Evolutionary conservation across 2,113 vertebrate genomes (phyloP).

Genomic region (Erythrolamprus reginae): DNA sequence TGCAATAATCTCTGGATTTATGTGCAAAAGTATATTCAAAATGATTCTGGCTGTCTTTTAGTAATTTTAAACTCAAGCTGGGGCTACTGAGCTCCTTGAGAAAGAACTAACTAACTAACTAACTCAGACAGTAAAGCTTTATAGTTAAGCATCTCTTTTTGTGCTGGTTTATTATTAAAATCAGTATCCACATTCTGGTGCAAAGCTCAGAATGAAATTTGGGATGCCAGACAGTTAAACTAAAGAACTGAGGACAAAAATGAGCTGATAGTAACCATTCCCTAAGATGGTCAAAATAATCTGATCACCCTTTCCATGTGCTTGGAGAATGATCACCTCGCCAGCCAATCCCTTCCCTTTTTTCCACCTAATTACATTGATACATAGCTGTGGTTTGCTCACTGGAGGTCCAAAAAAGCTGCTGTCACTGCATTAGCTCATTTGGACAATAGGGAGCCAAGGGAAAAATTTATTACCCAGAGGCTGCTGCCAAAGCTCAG

Average conservation of each 20-base stretch:
- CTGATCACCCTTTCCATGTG: neutral
- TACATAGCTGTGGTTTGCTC: conserved; percentile 11
- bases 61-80: neutral
- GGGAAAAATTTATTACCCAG: conserved; percentile 40
- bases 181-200: neutral
- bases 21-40: neutral
- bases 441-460: conserved; percentile 32
- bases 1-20: conserved; percentile 7
- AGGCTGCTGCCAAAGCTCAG: conserved; percentile 15
- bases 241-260: neutral
- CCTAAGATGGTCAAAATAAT: neutral
- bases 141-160: neutral
- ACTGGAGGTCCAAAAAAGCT: neutral
- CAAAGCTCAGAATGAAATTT: neutral
- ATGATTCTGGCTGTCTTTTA: neutral
- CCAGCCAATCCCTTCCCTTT: neutral
- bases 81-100: neutral
- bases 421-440: conserved; percentile 52
- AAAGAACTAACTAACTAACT: too few relatives aligned
- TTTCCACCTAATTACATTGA: conserved; percentile 24
- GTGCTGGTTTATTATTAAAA: neutral
- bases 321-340: neutral
- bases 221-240: neutral
- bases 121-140: neutral
- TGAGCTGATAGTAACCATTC: neutral